These are phyloP conservation scores for human (Homo sapiens) DNA, from an alignment of 2,113 vertebrate species.

Conservation along the genomic window GRCh38 chr3:94184501-94185000, in stretches of 20 bases:
- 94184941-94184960: not conserved
- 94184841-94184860: not conserved
- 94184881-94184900: not conserved
- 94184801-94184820: not conserved
- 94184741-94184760: not conserved
- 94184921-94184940: not conserved
- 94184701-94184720: not conserved
- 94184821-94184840: not conserved
- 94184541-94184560: not conserved
- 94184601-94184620: not conserved
- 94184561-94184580: not conserved
- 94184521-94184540: not conserved
- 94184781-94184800: not conserved
- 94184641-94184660: not conserved
- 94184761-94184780: not conserved
- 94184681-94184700: not conserved
- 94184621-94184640: not conserved
- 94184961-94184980: not conserved
- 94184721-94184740: not conserved
- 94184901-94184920: not conserved
- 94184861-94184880: not conserved
- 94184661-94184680: not conserved
- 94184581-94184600: not conserved
- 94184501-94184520: not conserved
- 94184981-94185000: conserved; percentile 2